phyloP scores from a whole-genome alignment of 2,797 vertebrate genomes.

The Molossus molossus region DNA sequence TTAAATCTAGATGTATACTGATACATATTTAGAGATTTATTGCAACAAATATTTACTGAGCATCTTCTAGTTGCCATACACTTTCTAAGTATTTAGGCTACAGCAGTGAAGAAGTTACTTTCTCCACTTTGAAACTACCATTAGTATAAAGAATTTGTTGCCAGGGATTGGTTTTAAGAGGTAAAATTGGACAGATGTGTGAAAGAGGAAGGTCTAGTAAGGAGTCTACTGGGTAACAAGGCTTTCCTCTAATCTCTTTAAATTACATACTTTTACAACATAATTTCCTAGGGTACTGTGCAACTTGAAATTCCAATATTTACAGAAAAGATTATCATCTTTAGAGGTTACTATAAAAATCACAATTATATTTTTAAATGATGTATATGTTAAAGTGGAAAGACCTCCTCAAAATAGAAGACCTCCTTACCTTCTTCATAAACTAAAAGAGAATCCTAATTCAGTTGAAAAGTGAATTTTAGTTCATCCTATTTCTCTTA shows the following conservation, averaged over 20 bases:
- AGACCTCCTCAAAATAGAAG: constrained; percentile 36
- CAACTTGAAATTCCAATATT: constrained; percentile 9
- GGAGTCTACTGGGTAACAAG: background rate
- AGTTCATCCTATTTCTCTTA: constrained; percentile 19
- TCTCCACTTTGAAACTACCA: background rate
- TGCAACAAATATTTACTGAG: background rate
- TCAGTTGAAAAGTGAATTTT: constrained; percentile 14
- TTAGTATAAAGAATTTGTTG: constrained; percentile 36
- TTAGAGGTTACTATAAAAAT: background rate
- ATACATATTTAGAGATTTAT: constrained; percentile 47
- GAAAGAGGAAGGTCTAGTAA: background rate
- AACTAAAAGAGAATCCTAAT: constrained; percentile 36
- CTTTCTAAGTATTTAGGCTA: background rate
- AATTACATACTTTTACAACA: background rate
- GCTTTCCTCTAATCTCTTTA: constrained; percentile 22
- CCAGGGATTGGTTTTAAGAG: background rate
- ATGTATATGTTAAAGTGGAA: constrained; percentile 28
- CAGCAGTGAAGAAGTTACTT: background rate
- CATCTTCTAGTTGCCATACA: background rate
- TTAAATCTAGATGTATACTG: constrained; percentile 7
- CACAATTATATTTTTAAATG: constrained; percentile 38
- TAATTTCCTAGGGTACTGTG: constrained; percentile 18
- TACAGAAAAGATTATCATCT: background rate
- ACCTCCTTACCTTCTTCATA: constrained; percentile 27
- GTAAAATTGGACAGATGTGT: background rate